Evolutionary conservation across 1,140 invertebrate species (phyloP), one percentile per base, ranked within the genome.

Genomic region (Odontomachus brunneus): DNA sequence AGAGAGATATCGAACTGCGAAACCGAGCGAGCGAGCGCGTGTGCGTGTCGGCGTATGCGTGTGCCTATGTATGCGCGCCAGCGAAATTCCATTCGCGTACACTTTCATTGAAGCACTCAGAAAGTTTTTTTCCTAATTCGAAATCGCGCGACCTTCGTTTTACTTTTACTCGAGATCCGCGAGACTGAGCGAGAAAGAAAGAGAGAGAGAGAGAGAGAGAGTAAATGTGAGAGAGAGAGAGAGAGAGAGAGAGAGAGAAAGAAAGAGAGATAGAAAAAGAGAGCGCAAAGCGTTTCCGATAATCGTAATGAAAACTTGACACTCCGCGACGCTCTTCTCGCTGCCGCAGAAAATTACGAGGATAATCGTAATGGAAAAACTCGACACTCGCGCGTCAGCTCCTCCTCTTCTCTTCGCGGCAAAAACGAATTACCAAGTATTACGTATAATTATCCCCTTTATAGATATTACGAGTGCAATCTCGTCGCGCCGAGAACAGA

Each of bases 301-400:
- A 80, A 80, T 80, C 75, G 65, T 80, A 80, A 80, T 80, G 75
- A 80, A 69, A 78, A 78, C 75, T 69, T 69, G 63, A 80, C 75
- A 48, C 29, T 17, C 51, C 29, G 7, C 29, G 62, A 14, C 65
- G 65, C 57, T 57, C 63, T 67, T 76, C 33, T 69, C 65, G 51
- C 75, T 69, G 17, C 1, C 17, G 22, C 14, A 11, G 63, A 69
- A 78, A 69, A 80, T 80, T 57, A 80, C 33, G 65, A 5, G 24
- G 65, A 80, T 69, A 69, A 80, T 80, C 51, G 53, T 69, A 69
- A 80, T 71, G 51, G 38, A 44, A 69, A 57, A 80, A 80, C 65
- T 57, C 75, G 65, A 57, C 65, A 44, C 65, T 44, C 9, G 38
- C 9, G 38, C 38, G 9, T 44, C 38, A 0, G 9, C 0, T 7